Evolutionary conservation across 2,113 vertebrate genomes (phyloP), one percentile per base, ranked within the genome.

Genomic region (Muscicapa adusta): DNA sequence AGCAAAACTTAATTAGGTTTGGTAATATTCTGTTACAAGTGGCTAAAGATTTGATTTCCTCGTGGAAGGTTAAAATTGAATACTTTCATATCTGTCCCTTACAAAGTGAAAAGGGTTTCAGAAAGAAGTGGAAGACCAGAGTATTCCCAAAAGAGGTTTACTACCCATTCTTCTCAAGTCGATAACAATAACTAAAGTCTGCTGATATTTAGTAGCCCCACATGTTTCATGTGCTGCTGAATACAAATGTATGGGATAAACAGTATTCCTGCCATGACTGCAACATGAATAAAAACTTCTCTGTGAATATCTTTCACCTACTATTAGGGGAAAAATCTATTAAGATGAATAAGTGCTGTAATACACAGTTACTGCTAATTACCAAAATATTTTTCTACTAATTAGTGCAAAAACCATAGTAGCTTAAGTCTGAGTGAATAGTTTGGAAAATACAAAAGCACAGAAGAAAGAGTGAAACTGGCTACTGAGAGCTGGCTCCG

Each of bases 361-460:
- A 93, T 88, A 96, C 54, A 89, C 78, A 95, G 31, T 79, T 62
- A 85, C 68, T 93, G 82, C 85, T 96, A 96, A 96, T 95, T 96
- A 95, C 26, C 90, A 90, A 95, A 93, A 96, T 96, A 95, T 94
- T 95, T 94, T 94, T 90, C 89, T 80, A 56, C 66, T 93, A 95
- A 94, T 94, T 88, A 95, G 78, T 63, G 51, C 60, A 63, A 89
- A 96, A 93, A 85, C 1, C 9, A 4, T 26, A 80, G 60, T 93
- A 86, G 72, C 56, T 88, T 88, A 62, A 95, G 78, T 88, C 24
- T 79, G 85, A 90, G 26, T 80, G 58, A 91, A 90, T 83, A 90
- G 85, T 93, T 94, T 95, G 89, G 96, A 91, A 96, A 95, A 81
- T 96, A 96, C 75, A 96, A 96, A 94, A 93, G 85, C 85, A 95